phyloP scores from a whole-genome alignment of 2,113 vertebrate genomes.

The Jaculus jaculus region DNA sequence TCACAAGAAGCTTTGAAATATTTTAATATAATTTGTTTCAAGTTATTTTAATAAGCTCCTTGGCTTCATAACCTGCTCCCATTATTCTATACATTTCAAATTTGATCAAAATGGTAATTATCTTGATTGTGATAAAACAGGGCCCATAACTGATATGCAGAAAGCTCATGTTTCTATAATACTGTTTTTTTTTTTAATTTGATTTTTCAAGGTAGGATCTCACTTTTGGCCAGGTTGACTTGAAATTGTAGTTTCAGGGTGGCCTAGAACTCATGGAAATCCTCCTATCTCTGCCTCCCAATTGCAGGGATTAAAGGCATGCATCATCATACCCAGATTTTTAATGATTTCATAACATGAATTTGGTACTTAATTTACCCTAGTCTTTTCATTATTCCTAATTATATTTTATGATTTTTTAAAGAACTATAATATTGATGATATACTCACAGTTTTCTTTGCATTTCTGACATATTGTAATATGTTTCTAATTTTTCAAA shows the following conservation, averaged over 20 bases:
- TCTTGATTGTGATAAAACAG: not conserved
- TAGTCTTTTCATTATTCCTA: not conserved
- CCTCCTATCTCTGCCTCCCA: too few species aligned
- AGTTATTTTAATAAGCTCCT: not conserved
- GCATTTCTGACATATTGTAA: not conserved
- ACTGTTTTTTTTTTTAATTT: not conserved
- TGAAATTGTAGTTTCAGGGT: too few species aligned
- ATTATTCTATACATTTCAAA: not conserved
- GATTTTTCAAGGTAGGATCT: too few species aligned
- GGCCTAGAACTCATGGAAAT: too few species aligned
- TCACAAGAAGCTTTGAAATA: not conserved
- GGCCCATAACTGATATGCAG: not conserved
- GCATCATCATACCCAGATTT: not conserved
- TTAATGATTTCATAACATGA: not conserved
- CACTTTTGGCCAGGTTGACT: too few species aligned
- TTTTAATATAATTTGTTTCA: not conserved
- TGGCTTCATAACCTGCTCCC: not conserved
- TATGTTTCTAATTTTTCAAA: not conserved
- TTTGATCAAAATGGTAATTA: not conserved
- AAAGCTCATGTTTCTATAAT: not conserved
- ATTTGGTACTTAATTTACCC: not conserved
- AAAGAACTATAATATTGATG: not conserved
- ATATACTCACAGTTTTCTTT: not conserved
- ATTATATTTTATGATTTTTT: conserved; percentile 4
- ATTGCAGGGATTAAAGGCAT: too few species aligned